A percentile compares a stretch with the other conserved stretches of the same genome.
phyloP scores from a whole-genome alignment of 2,113 vertebrate species.

The Amazona vittata region DNA sequence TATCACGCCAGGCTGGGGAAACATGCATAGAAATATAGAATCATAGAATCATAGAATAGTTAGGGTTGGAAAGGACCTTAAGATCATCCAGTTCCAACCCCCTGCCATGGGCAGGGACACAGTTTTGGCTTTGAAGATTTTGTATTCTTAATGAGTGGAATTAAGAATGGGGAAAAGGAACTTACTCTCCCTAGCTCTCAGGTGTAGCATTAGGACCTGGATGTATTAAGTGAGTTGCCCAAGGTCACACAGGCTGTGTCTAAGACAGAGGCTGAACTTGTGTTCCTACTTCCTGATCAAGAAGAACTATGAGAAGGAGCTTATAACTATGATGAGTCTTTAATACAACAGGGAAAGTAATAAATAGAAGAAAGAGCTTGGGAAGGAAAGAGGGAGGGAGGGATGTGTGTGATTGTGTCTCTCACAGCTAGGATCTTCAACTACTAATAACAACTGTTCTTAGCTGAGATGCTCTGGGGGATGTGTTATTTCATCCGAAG shows the following conservation, averaged over 20 bases:
- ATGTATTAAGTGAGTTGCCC: not conserved
- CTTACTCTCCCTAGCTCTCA: not conserved
- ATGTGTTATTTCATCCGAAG: slow-evolving; percentile 54
- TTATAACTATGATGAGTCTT: not conserved
- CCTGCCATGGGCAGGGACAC: not conserved
- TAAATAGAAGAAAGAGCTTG: slow-evolving; percentile 42
- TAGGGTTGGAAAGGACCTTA: too few species aligned
- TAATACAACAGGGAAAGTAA: slow-evolving; percentile 34
- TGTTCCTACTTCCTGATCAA: slow-evolving; percentile 8
- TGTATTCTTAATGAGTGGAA: slow-evolving; percentile 39
- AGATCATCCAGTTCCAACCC: too few species aligned
- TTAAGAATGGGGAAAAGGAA: slow-evolving; percentile 24
- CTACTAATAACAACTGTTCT: slow-evolving; percentile 23
- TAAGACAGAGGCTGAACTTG: not conserved
- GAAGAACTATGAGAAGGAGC: not conserved
- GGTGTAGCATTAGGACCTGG: not conserved
- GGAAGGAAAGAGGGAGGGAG: not conserved
- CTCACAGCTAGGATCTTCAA: slow-evolving; percentile 2
- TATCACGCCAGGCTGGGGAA: not conserved
- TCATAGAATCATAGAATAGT: too few species aligned
- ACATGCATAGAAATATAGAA: not conserved
- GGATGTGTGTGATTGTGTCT: not conserved
- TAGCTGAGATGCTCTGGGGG: not conserved
- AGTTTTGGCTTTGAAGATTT: slow-evolving; percentile 44
- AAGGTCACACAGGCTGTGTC: not conserved